Conservation (phyloP, 2,888 invertebrate species). For the Meteorus colon region DNA sequence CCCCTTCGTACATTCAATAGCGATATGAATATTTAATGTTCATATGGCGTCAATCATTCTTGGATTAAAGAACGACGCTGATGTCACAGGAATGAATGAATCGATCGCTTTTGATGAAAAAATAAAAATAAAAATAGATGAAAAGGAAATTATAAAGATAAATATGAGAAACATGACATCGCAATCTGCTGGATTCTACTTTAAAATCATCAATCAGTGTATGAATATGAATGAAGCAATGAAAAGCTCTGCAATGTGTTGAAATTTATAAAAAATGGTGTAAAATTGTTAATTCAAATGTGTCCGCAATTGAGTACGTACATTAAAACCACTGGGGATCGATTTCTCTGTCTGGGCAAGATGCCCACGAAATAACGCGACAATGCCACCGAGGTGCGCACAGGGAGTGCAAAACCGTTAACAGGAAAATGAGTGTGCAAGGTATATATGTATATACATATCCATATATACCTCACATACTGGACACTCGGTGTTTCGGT, state of each 20-base stretch:
- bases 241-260: background rate
- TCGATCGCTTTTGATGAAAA: no score
- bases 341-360: conserved; percentile 44
- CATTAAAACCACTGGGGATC: conserved; percentile 45
- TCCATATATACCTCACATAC: conserved; percentile 27
- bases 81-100: no score
- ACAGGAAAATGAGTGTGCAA: conserved; percentile 44
- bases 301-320: conserved; percentile 29
- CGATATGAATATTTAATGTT: no score
- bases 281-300: conserved; percentile 39
- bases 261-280: conserved; percentile 22
- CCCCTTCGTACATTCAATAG: no score
- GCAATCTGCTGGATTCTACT: background rate
- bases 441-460: conserved; percentile 36
- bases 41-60: no score
- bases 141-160: no score
- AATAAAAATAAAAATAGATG: no score
- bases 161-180: no score
- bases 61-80: no score
- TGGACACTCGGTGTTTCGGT: conserved; percentile 35
- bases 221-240: background rate
- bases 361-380: conserved; percentile 23
- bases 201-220: background rate
- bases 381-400: conserved; percentile 27
- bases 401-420: conserved; percentile 44